Evolutionary conservation across 2,113 vertebrate genomes (phyloP).

Genomic region (Phalacrocorax aristotelis): DNA sequence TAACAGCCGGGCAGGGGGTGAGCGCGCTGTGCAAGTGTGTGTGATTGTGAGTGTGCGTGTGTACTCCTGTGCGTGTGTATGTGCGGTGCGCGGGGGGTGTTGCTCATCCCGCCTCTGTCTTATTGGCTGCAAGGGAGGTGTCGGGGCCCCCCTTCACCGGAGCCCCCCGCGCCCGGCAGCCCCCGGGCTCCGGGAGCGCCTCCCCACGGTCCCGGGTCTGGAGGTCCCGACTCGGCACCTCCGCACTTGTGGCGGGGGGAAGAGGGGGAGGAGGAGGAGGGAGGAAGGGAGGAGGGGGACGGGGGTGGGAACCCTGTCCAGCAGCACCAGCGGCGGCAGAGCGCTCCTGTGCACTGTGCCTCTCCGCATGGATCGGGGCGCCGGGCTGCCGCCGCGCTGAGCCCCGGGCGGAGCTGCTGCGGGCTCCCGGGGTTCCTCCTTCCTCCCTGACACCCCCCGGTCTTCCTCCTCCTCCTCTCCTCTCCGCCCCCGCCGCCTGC

Average conservation of each 20-base stretch:
- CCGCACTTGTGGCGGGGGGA: not conserved
- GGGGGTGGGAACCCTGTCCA: slow-evolving; percentile 57
- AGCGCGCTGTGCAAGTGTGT: not conserved
- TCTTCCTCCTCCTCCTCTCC: slow-evolving; percentile 38
- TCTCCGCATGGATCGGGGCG: slow-evolving; percentile 43
- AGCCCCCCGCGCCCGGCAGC: not conserved
- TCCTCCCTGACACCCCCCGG: not conserved
- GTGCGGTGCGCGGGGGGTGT: not conserved
- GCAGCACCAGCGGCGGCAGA: not conserved
- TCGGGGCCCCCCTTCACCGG: not conserved
- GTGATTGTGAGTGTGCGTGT: not conserved
- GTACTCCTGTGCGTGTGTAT: not conserved
- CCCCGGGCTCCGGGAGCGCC: slow-evolving; percentile 39
- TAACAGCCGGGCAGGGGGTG: too few species aligned
- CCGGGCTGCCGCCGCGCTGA: slow-evolving; percentile 9
- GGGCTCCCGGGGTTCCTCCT: slow-evolving; percentile 13
- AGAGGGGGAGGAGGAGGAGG: not conserved
- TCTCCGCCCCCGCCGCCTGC: not conserved
- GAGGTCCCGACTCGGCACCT: slow-evolving; percentile 34
- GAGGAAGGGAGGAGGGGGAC: slow-evolving; percentile 12
- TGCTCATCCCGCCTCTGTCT: slow-evolving; percentile 3
- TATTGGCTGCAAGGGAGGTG: slow-evolving; percentile 31
- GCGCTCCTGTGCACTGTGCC: not conserved
- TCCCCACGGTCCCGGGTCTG: slow-evolving; percentile 7
- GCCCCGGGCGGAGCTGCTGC: slow-evolving; percentile 1